Percentiles rank a stretch among this genome's conserved stretches.
phyloP scores from a whole-genome alignment of 2,888 invertebrate species.

The Acrobasis consociella region DNA sequence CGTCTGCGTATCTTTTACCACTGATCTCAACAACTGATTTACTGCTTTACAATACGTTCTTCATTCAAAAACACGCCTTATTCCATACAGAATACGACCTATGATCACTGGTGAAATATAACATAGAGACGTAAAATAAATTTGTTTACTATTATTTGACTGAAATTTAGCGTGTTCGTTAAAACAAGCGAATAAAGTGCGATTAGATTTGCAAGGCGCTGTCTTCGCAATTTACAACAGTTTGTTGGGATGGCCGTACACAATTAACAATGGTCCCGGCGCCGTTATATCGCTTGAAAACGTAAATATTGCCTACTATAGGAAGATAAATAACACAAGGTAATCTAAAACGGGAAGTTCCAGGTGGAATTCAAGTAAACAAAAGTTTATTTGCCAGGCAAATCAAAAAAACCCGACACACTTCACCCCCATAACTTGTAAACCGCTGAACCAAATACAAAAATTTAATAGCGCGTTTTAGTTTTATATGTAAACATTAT shows the following conservation, averaged over 20 bases:
- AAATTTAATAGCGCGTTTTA: too few species aligned
- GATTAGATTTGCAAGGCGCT: slow-evolving; percentile 13
- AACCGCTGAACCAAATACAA: too few species aligned
- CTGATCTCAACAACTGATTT: slow-evolving; percentile 38
- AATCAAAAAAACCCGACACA: too few species aligned
- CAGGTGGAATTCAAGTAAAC: background rate
- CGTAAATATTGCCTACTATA: background rate
- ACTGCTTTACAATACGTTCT: background rate
- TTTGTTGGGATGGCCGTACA: background rate
- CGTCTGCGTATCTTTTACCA: slow-evolving; percentile 40
- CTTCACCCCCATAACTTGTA: too few species aligned
- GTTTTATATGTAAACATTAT: too few species aligned
- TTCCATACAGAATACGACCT: background rate
- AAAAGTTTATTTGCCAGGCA: too few species aligned
- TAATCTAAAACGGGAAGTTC: background rate
- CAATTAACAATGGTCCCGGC: slow-evolving; percentile 11
- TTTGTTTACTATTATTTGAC: slow-evolving; percentile 26
- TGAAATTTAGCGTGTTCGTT: slow-evolving; percentile 33
- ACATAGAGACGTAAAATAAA: slow-evolving; percentile 19
- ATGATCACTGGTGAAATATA: background rate
- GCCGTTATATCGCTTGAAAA: background rate
- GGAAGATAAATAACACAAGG: background rate
- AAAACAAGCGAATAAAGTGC: slow-evolving; percentile 18
- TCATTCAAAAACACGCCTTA: slow-evolving; percentile 21
- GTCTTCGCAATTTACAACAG: slow-evolving; percentile 9